These are phyloP conservation scores for Neomorphus geoffroyi DNA, from an alignment of 2,797 vertebrate genomes.

Conservation along the genomic window DNA sequence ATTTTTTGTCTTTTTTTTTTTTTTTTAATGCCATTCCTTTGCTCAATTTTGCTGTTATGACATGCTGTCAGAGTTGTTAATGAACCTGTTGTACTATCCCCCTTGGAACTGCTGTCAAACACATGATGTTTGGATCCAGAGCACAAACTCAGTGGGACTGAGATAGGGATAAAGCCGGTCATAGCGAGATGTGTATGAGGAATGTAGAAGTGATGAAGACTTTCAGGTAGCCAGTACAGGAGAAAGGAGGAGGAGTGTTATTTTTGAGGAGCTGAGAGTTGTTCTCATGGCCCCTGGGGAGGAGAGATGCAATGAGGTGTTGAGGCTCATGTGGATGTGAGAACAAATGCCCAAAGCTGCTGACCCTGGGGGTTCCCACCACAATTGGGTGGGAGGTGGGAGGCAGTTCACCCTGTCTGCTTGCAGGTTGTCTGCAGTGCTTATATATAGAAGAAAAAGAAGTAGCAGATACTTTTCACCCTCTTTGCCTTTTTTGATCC, in stretches of 20 bases:
- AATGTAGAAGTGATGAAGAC: neutral
- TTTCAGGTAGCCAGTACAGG: neutral
- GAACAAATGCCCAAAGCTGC: neutral
- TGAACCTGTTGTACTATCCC: neutral
- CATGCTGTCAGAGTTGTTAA: neutral
- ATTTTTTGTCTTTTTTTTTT: neutral
- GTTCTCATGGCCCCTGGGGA: neutral
- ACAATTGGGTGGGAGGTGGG: accelerated
- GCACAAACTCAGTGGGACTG: neutral
- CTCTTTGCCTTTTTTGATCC: neutral
- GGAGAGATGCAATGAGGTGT: neutral
- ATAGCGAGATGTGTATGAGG: accelerated
- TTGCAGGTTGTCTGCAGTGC: neutral
- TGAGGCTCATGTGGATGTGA: neutral
- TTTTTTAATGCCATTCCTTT: neutral
- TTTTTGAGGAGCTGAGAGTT: neutral
- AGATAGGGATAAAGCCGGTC: neutral
- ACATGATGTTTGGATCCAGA: neutral
- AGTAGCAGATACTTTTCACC: neutral
- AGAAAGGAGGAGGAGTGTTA: neutral
- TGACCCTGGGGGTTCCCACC: neutral
- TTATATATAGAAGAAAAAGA: neutral
- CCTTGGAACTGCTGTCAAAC: neutral
- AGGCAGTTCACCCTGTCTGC: neutral
- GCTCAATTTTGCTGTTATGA: neutral